Base-by-base conservation (phyloP, 2,888 invertebrate species). In the Mylabris sibirica region DNA sequence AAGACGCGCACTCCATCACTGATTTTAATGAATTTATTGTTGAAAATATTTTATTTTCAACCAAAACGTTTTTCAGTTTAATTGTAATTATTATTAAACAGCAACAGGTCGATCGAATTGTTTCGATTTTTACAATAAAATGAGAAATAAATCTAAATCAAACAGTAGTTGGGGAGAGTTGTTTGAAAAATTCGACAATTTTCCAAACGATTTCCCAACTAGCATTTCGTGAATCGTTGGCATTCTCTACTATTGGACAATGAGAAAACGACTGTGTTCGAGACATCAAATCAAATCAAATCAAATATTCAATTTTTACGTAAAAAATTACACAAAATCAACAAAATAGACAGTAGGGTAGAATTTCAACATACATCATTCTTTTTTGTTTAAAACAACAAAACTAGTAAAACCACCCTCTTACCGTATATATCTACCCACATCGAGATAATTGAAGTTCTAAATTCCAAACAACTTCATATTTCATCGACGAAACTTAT, bases 401-500 rank as follows among this genome's bases (percentile, higher is more conserved):
- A 38, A 14, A 38, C 12, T 38, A 38, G 34, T 30, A 5, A 30
- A 34, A 34, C 34, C 34, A 9, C 8, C 5, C 12, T 14, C 38
- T 12, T 30, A 30, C 8, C 8, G 4, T 30, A 30, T 30, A 30
- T 30, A 38, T 38, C 38, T n/a, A 12, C 11, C 38, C 3, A 20
- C 20, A 49, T n/a, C 9, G 49, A 20, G 20, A 49, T 49, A 49
- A 49, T 49, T 49, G 49, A 49, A 20, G 41, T 49, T 49, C 49
- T 49, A 49, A 49, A 49, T 49, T 49, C 17, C 22, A 2, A 11
- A 11, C 49, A 49, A 49, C 49, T 53, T 14, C 53, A 53, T 53
- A 53, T 53, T 53, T 53, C 53, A 53, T 24, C 53, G 53, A 20
- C 49, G 20, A 22, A 53, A 53, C 53, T 53, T 53, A 53, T 53